A percentile compares a stretch with the other conserved stretches of the same genome.
These are phyloP conservation scores for Hycleus phaleratus DNA, from an alignment of 1,140 invertebrate genomes.

Conservation along the genomic window DNA sequence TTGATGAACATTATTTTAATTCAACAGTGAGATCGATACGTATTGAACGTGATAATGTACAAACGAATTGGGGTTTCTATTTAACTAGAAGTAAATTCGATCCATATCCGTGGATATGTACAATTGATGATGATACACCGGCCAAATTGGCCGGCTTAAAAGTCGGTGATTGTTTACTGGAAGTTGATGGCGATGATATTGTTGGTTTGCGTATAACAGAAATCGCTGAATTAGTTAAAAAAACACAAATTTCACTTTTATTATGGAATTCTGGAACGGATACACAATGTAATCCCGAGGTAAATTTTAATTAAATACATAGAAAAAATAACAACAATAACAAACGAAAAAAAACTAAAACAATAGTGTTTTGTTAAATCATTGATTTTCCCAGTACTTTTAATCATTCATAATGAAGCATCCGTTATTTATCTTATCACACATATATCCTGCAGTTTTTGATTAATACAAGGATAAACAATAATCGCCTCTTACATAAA, in stretches of 20 bases:
- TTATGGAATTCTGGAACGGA: slow-evolving; percentile 44
- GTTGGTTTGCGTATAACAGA: slow-evolving; percentile 52
- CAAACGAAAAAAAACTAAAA: neutral
- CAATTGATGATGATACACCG: slow-evolving; percentile 44
- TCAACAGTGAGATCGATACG: slow-evolving; percentile 35
- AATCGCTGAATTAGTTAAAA: slow-evolving; percentile 49
- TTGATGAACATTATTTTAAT: slow-evolving; percentile 29
- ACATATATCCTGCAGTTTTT: neutral
- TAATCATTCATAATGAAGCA: neutral
- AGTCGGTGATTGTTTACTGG: slow-evolving; percentile 56
- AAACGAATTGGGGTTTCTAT: slow-evolving; percentile 51
- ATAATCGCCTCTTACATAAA: too few species aligned
- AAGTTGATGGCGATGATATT: slow-evolving; percentile 54
- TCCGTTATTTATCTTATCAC: slow-evolving; percentile 11
- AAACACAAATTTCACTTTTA: slow-evolving; percentile 39
- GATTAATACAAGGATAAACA: too few species aligned
- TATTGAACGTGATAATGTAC: slow-evolving; percentile 36
- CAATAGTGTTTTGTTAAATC: neutral
- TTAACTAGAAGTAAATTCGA: slow-evolving; percentile 61
- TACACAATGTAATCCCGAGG: slow-evolving; percentile 43
- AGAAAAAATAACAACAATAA: neutral
- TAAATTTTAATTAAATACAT: slow-evolving; percentile 18
- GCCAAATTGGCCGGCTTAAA: slow-evolving; percentile 44
- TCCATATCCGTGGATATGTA: slow-evolving; percentile 60
- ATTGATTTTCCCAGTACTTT: too few species aligned